A percentile compares a stretch with the other conserved stretches of the same genome.
Conservation (phyloP, 2,888 invertebrate genomes). For the Ormyrus labotus region DNA sequence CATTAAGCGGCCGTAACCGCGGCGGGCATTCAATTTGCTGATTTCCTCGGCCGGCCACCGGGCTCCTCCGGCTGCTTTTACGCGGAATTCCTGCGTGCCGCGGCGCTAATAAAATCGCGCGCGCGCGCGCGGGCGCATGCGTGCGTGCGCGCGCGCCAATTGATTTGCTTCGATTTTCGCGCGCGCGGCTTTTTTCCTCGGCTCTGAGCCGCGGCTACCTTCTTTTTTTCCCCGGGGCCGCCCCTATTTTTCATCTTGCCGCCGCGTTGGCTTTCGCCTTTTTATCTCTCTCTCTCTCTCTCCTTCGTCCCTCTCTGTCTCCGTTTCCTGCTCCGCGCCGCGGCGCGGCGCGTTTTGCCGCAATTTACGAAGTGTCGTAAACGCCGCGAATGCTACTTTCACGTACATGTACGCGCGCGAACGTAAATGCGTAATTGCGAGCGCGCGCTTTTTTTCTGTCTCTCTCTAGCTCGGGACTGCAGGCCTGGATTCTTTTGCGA, state of each 20-base stretch:
- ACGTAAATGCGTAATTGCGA: constrained; percentile 34
- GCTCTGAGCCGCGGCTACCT: neutral
- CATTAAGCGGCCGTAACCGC: constrained; percentile 55
- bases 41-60: constrained; percentile 51
- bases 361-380: constrained; percentile 48
- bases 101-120: constrained; percentile 45
- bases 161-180: constrained; percentile 50
- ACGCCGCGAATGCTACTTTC: constrained; percentile 32
- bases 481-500: constrained; percentile 20
- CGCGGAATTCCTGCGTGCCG: constrained; percentile 51
- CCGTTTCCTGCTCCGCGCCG: neutral
- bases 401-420: constrained; percentile 11
- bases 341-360: neutral
- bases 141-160: constrained; percentile 25
- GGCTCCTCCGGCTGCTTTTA: constrained; percentile 28
- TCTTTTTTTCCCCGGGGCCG: neutral
- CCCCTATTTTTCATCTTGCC: neutral
- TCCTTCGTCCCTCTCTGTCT: neutral
- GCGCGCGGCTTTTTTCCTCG: neutral
- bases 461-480: neutral
- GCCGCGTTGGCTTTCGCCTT: neutral
- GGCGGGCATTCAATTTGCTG: constrained; percentile 58
- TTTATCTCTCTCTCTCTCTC: neutral
- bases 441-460: neutral
- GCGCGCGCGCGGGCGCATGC: constrained; percentile 1